Percentiles rank a stretch among this genome's conserved stretches.
Evolutionary conservation across 2,113 vertebrate species (phyloP).

Genomic region (Limnothrissa miodon): DNA sequence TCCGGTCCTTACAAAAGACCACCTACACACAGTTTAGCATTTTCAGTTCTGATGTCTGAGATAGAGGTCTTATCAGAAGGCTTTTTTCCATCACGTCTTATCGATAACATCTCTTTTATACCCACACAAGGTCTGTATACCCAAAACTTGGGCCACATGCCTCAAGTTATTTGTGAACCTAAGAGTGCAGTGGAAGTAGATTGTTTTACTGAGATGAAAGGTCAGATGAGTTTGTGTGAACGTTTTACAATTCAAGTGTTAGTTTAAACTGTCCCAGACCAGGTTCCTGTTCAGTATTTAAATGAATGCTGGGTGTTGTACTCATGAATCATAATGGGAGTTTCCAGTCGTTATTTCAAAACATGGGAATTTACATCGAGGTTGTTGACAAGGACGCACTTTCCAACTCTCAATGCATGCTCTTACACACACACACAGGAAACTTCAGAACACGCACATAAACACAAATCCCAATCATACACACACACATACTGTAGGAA

Average conservation of each 20-base stretch:
- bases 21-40: conserved; percentile 1
- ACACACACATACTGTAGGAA: no score
- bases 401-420: background rate
- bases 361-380: conserved; percentile 1
- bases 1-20: background rate
- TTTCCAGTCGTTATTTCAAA: conserved; percentile 45
- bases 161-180: background rate
- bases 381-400: background rate
- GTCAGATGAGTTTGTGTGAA: conserved; percentile 27
- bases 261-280: background rate
- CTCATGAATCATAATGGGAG: conserved; percentile 45
- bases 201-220: conserved; percentile 7
- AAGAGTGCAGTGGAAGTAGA: background rate
- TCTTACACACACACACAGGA: no score
- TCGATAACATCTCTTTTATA: background rate
- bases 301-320: conserved; percentile 43
- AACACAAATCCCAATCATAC: background rate
- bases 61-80: background rate
- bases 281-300: conserved; percentile 15
- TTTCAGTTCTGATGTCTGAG: background rate
- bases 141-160: background rate
- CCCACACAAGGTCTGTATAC: background rate
- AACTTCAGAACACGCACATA: background rate
- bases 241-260: conserved; percentile 9
- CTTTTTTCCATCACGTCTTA: background rate